phyloP scores from a whole-genome alignment of 2,113 vertebrate species.

The Phylloscopus trochiloides region DNA sequence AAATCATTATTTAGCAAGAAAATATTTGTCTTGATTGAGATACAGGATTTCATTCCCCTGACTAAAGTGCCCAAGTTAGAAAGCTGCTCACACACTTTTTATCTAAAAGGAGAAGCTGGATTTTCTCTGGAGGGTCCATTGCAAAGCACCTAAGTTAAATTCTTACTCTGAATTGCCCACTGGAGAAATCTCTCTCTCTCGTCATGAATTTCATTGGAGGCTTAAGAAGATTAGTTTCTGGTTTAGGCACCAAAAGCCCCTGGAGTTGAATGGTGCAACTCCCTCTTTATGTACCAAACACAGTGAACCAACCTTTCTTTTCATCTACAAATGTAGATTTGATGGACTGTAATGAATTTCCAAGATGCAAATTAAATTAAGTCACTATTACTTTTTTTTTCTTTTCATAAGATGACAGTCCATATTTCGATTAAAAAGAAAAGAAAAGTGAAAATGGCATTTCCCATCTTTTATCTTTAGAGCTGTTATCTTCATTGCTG shows the following conservation, averaged over 20 bases:
- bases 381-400: not conserved
- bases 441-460: not conserved
- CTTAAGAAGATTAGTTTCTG: not conserved
- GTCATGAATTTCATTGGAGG: not conserved
- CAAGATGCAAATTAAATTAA: not conserved
- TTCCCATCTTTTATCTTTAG: not conserved
- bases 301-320: not conserved
- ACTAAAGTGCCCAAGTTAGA: not conserved
- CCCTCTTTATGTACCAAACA: not conserved
- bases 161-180: not conserved
- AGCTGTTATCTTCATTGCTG: not conserved
- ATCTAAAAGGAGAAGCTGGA: not conserved
- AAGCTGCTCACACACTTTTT: not conserved
- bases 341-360: not conserved
- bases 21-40: not conserved
- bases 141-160: not conserved
- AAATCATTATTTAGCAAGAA: not conserved
- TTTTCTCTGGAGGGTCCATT: not conserved
- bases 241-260: not conserved
- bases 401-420: not conserved
- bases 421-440: not conserved
- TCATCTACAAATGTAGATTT: not conserved
- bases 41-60: not conserved
- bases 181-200: not conserved
- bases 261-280: not conserved